Evolutionary conservation across 2,888 invertebrate species (phyloP).

Genomic region (Apocheima hispidaria): DNA sequence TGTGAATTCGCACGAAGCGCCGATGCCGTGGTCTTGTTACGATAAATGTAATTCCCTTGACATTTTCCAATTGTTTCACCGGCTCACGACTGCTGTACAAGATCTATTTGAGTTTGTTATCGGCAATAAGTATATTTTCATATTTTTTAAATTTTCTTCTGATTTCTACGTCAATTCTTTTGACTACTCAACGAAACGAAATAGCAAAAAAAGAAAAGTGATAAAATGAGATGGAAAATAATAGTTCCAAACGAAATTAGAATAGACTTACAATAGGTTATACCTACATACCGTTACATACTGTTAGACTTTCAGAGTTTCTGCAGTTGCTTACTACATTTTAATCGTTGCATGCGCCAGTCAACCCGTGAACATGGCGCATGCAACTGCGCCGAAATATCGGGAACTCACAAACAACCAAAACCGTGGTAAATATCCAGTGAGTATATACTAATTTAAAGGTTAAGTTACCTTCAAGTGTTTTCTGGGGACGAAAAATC

Average conservation of each 20-base stretch:
- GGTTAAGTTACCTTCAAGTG: not conserved
- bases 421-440: no score
- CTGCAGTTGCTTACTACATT: no score
- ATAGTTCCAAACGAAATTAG: no score
- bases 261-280: no score
- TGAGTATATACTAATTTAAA: not conserved
- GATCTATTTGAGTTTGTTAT: conserved; percentile 28
- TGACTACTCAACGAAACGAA: not conserved
- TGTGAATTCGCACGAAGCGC: conserved; percentile 32
- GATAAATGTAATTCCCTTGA: conserved; percentile 49
- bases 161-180: not conserved
- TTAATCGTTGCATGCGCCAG: no score
- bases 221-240: no score
- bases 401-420: no score
- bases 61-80: conserved; percentile 51
- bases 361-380: no score
- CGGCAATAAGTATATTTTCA: conserved; percentile 31
- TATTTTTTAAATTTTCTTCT: not conserved
- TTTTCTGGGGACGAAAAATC: not conserved
- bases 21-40: conserved; percentile 32
- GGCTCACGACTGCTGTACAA: conserved; percentile 47
- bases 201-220: no score
- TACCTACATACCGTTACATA: no score
- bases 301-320: no score
- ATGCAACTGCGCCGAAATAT: no score